A percentile compares a stretch with the other conserved stretches of the same genome.
phyloP scores from a whole-genome alignment of 2,797 vertebrate genomes.

The Myoxocephalus aenaeus region DNA sequence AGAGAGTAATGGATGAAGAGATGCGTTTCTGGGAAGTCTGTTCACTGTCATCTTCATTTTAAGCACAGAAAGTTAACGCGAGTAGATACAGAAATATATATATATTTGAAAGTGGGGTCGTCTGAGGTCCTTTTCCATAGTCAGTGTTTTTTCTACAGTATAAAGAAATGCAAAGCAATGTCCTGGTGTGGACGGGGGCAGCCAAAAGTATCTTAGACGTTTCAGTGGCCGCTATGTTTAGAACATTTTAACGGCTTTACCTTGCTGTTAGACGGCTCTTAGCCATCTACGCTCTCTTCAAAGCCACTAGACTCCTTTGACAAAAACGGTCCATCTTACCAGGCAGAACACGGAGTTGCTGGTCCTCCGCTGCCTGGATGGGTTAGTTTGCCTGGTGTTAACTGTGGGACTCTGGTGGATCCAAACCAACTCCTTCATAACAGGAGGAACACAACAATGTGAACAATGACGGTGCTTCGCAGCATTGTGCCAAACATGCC shows the following conservation, averaged over 20 bases:
- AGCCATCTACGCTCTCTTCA: neutral
- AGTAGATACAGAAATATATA: neutral
- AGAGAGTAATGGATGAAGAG: constrained; percentile 89
- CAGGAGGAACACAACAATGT: too few relatives aligned
- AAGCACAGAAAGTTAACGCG: constrained; percentile 1
- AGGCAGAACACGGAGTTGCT: neutral
- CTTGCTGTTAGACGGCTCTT: neutral
- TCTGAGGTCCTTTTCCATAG: neutral
- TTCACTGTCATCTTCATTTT: constrained; percentile 48
- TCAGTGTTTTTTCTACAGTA: neutral
- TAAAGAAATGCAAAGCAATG: neutral
- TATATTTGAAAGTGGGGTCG: neutral
- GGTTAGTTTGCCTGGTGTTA: neutral
- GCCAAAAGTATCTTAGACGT: neutral
- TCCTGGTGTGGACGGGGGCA: neutral
- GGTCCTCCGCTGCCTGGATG: neutral
- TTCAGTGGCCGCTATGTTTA: neutral
- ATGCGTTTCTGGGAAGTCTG: constrained; percentile 87
- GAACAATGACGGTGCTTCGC: neutral
- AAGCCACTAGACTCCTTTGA: neutral
- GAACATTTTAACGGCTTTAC: neutral
- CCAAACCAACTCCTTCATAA: neutral
- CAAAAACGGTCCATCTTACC: neutral
- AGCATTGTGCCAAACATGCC: constrained; percentile 11
- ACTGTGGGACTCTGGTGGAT: neutral